phyloP scores from a whole-genome alignment of 2,797 vertebrate genomes.

The Coregonus ussuriensis region DNA sequence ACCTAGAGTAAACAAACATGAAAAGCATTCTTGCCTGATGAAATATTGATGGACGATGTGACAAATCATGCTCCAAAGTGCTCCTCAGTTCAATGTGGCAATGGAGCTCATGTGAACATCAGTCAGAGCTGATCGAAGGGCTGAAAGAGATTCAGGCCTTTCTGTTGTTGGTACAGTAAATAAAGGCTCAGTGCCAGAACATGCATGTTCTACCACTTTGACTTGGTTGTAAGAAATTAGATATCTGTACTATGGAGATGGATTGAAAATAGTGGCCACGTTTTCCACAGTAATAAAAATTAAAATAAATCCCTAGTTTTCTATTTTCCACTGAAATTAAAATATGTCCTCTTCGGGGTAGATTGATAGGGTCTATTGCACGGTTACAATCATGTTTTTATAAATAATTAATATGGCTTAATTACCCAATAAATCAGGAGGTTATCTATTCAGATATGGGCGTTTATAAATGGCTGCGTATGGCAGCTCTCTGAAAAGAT shows the following conservation, averaged over 20 bases:
- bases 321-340: background rate
- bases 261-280: background rate
- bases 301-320: background rate
- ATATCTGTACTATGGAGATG: background rate
- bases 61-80: slow-evolving; percentile 34
- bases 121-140: slow-evolving; percentile 38
- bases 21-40: slow-evolving; percentile 37
- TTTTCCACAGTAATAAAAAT: background rate
- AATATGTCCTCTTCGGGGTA: background rate
- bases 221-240: background rate
- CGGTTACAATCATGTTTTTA: background rate
- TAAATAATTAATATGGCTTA: background rate
- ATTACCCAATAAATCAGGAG: background rate
- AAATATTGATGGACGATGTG: slow-evolving; percentile 55
- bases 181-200: slow-evolving; percentile 30
- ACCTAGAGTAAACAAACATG: slow-evolving; percentile 34
- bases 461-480: background rate
- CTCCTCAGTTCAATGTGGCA: slow-evolving; percentile 10
- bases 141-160: slow-evolving; percentile 7
- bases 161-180: slow-evolving; percentile 17
- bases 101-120: slow-evolving; percentile 41
- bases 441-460: background rate
- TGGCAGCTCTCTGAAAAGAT: background rate
- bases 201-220: slow-evolving; percentile 2
- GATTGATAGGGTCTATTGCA: slow-evolving; percentile 1